phyloP scores from a whole-genome alignment of 2,888 invertebrate genomes.

The Megamerina dolium region DNA sequence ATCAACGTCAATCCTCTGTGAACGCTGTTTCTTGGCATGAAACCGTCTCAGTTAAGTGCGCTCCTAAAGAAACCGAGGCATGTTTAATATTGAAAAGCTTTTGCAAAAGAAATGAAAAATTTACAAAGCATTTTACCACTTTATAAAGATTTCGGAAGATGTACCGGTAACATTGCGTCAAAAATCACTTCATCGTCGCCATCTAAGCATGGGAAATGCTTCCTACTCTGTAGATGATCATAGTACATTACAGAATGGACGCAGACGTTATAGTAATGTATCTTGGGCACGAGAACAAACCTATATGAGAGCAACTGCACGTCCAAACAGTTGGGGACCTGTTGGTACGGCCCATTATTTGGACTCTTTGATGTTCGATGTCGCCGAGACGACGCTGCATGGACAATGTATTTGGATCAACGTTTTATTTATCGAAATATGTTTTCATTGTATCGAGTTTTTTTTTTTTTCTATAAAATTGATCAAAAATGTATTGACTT shows the following conservation, averaged over 20 bases:
- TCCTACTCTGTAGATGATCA: slow-evolving; percentile 38
- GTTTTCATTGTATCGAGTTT: too few relatives aligned
- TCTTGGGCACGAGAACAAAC: slow-evolving; percentile 38
- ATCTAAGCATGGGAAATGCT: slow-evolving; percentile 44
- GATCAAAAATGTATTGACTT: slow-evolving; percentile 1
- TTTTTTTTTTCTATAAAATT: slow-evolving; percentile 10
- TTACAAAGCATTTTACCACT: too few relatives aligned
- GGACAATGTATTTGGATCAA: slow-evolving; percentile 66
- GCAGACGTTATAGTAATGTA: slow-evolving; percentile 39
- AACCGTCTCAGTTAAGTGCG: slow-evolving; percentile 40
- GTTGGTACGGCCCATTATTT: slow-evolving; percentile 50
- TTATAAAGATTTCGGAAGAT: slow-evolving; percentile 32
- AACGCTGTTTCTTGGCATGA: slow-evolving; percentile 50
- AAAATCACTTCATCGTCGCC: slow-evolving; percentile 41
- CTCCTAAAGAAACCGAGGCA: slow-evolving; percentile 22
- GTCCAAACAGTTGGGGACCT: slow-evolving; percentile 49
- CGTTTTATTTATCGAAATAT: slow-evolving; percentile 5
- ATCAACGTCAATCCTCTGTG: slow-evolving; percentile 45
- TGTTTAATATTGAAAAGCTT: too few relatives aligned
- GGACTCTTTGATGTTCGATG: slow-evolving; percentile 70
- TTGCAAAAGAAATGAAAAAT: too few relatives aligned
- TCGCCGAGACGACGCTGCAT: slow-evolving; percentile 74
- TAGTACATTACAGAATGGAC: slow-evolving; percentile 17
- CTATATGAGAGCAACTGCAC: slow-evolving; percentile 24
- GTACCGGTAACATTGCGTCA: slow-evolving; percentile 37